Evolutionary conservation across 2,888 invertebrate species (phyloP).

Genomic region (Chrysopilus asiliformis): DNA sequence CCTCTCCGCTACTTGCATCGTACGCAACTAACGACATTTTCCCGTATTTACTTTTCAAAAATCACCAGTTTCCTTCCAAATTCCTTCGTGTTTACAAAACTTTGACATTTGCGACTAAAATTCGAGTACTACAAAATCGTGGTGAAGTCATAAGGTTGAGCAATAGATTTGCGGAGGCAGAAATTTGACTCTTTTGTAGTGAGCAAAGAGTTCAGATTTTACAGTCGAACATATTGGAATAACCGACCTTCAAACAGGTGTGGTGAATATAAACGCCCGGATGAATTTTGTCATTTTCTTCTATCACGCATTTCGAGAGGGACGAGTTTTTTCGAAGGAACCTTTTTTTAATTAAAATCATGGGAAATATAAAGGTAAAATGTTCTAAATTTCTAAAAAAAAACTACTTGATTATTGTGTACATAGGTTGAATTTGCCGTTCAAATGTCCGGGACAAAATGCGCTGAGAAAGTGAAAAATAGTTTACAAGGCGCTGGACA

Average conservation of each 20-base stretch:
- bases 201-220: too few species aligned
- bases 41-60: background rate
- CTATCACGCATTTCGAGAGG: too few species aligned
- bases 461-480: constrained; percentile 38
- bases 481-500: constrained; percentile 33
- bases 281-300: too few species aligned
- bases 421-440: constrained; percentile 51
- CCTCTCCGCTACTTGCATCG: constrained; percentile 39
- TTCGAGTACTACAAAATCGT: too few species aligned
- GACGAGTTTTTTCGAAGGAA: background rate
- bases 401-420: too few species aligned
- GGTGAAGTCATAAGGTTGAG: too few species aligned
- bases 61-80: background rate
- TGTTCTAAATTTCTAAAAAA: constrained; percentile 2
- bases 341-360: too few species aligned
- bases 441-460: constrained; percentile 45
- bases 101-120: constrained; percentile 1
- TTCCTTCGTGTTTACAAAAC: background rate
- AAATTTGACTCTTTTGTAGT: too few species aligned
- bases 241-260: too few species aligned
- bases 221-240: too few species aligned
- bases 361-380: background rate
- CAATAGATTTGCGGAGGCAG: too few species aligned
- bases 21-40: constrained; percentile 51
- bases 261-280: too few species aligned